These are phyloP conservation scores for Gymnothorax javanicus DNA, from an alignment of 2,797 vertebrate species.

Conservation along the genomic window DNA sequence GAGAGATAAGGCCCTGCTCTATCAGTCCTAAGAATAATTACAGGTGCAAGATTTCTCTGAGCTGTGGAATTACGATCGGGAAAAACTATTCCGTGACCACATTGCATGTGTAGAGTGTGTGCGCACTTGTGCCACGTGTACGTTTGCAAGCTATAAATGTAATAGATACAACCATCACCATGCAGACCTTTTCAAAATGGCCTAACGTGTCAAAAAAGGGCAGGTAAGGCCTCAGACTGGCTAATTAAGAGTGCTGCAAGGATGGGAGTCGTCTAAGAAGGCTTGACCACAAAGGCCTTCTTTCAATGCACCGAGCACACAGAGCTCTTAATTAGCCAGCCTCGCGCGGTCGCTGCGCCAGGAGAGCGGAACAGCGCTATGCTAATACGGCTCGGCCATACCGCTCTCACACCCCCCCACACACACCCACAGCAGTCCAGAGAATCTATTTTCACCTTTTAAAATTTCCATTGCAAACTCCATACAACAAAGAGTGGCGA, in stretches of 20 bases:
- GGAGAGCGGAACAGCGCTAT: neutral
- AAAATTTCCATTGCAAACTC: neutral
- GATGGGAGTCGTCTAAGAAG: neutral
- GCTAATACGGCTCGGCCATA: neutral
- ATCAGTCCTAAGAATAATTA: slow-evolving; percentile 8
- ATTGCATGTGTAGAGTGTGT: neutral
- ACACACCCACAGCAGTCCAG: neutral
- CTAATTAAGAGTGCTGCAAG: neutral
- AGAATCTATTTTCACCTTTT: neutral
- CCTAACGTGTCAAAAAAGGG: neutral
- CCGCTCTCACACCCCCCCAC: neutral
- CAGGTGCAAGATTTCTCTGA: neutral
- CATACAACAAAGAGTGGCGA: neutral
- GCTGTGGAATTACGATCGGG: neutral
- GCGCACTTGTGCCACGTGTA: slow-evolving; percentile 56
- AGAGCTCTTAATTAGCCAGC: neutral
- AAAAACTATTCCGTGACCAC: slow-evolving; percentile 7
- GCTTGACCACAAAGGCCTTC: neutral
- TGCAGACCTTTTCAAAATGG: neutral
- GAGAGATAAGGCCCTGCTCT: slow-evolving; percentile 42
- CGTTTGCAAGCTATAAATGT: neutral
- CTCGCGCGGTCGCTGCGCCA: neutral
- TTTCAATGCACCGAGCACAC: neutral
- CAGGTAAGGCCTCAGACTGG: too few relatives aligned
- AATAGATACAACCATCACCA: neutral